Conservation (phyloP, 2,888 invertebrate genomes). For the Bombylius major region DNA sequence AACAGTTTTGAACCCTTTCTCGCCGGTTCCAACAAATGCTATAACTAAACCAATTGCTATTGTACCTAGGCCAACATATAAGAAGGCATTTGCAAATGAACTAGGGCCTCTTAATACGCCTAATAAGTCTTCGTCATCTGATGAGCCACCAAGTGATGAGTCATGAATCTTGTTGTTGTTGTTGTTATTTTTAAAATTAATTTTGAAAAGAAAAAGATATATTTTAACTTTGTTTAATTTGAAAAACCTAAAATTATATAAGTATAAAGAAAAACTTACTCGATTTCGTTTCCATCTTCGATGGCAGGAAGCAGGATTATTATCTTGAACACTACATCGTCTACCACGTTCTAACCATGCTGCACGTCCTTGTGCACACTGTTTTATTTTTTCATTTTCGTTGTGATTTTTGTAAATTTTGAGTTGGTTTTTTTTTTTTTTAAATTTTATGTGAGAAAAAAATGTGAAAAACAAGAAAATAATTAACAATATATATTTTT, state of each 20-base stretch:
- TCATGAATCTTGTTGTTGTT: constrained; percentile 57
- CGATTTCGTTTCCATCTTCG: constrained; percentile 77
- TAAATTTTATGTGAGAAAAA: too few relatives aligned
- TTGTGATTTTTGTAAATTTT: too few relatives aligned
- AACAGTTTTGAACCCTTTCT: constrained; percentile 76
- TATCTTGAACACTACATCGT: constrained; percentile 54
- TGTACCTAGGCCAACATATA: constrained; percentile 74
- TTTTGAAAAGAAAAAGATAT: neutral
- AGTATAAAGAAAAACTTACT: constrained; percentile 40
- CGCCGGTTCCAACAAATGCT: constrained; percentile 81
- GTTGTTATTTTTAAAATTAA: constrained; percentile 3
- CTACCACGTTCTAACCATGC: constrained; percentile 64
- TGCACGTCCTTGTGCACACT: constrained; percentile 74
- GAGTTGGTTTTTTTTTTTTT: too few relatives aligned
- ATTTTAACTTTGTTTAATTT: neutral
- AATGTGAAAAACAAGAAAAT: too few relatives aligned
- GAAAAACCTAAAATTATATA: neutral
- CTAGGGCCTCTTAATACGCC: constrained; percentile 55
- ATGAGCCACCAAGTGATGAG: constrained; percentile 66
- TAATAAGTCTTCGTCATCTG: constrained; percentile 58
- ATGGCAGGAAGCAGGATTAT: constrained; percentile 45
- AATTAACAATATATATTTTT: too few relatives aligned
- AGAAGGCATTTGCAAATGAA: constrained; percentile 69
- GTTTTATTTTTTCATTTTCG: too few relatives aligned
- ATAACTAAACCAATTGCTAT: constrained; percentile 75